phyloP scores from a whole-genome alignment of 2,888 invertebrate species.

The Heliconius cydno region DNA sequence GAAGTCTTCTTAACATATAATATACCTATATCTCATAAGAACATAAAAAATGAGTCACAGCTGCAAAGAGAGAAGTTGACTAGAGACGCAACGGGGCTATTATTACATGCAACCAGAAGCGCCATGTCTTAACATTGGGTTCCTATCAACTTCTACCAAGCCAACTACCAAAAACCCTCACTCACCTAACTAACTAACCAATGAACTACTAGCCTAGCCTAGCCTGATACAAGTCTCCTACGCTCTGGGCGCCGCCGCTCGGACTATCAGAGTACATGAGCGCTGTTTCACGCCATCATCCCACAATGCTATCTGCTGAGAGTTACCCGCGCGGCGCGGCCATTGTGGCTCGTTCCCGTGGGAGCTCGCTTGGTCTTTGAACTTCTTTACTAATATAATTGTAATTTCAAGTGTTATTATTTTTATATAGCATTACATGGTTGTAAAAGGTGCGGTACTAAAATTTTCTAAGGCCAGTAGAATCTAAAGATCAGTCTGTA shows the following conservation, averaged over 20 bases:
- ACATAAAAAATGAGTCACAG: neutral
- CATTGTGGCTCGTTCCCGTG: constrained; percentile 16
- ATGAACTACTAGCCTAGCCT: no score
- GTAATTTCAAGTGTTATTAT: neutral
- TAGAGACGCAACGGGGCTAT: constrained; percentile 21
- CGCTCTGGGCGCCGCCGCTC: neutral
- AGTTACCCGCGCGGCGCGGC: neutral
- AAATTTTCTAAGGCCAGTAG: neutral
- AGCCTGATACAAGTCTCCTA: constrained; percentile 2
- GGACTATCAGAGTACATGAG: neutral
- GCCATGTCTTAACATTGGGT: no score
- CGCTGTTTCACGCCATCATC: constrained; percentile 9
- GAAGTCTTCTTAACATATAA: no score
- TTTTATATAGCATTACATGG: neutral
- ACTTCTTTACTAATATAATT: constrained; percentile 7
- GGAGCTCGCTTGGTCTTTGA: constrained; percentile 16
- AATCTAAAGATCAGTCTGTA: neutral
- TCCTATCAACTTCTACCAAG: no score
- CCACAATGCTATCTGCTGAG: constrained; percentile 17
- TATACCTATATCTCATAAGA: neutral
- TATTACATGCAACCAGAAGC: constrained; percentile 32
- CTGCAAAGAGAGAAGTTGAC: neutral
- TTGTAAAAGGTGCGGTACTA: neutral
- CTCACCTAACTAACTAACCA: no score
- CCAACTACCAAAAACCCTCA: no score